These are phyloP conservation scores for Siniperca knerii DNA, from an alignment of 2,113 vertebrate genomes.

Conservation along the genomic window DNA sequence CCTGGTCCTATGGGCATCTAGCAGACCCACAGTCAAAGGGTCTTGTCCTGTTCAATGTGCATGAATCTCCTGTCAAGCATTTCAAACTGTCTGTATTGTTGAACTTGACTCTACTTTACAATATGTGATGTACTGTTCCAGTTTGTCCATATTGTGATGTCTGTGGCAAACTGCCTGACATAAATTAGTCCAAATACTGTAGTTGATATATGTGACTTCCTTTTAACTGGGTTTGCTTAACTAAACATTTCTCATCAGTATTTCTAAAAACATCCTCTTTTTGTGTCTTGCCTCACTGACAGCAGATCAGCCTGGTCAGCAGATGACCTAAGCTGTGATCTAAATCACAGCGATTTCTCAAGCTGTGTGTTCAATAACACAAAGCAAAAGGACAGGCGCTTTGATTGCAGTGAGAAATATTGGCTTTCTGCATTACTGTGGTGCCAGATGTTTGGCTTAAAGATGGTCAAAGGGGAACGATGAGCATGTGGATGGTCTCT, in stretches of 20 bases:
- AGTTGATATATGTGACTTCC: not conserved
- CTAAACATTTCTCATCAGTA: not conserved
- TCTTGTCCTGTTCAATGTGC: not conserved
- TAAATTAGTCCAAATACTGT: not conserved
- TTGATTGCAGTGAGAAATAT: constrained; percentile 22
- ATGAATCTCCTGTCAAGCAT: not conserved
- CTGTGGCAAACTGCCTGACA: not conserved
- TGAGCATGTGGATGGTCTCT: constrained; percentile 36
- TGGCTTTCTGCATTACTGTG: constrained; percentile 42
- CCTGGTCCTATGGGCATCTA: too few relatives aligned
- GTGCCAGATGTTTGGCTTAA: constrained; percentile 69
- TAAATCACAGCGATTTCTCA: not conserved
- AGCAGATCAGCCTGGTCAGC: not conserved
- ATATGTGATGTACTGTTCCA: not conserved
- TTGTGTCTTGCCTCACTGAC: not conserved
- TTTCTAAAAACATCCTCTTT: not conserved
- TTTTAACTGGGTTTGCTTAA: not conserved
- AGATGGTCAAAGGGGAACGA: constrained; percentile 47
- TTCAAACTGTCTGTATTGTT: not conserved
- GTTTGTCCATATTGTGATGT: not conserved
- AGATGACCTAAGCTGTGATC: not conserved
- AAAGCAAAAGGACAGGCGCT: constrained; percentile 1
- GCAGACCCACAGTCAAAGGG: not conserved
- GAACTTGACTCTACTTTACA: not conserved
- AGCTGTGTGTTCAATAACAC: not conserved